phyloP scores from a whole-genome alignment of 2,113 vertebrate genomes.

The Sialia sialis region DNA sequence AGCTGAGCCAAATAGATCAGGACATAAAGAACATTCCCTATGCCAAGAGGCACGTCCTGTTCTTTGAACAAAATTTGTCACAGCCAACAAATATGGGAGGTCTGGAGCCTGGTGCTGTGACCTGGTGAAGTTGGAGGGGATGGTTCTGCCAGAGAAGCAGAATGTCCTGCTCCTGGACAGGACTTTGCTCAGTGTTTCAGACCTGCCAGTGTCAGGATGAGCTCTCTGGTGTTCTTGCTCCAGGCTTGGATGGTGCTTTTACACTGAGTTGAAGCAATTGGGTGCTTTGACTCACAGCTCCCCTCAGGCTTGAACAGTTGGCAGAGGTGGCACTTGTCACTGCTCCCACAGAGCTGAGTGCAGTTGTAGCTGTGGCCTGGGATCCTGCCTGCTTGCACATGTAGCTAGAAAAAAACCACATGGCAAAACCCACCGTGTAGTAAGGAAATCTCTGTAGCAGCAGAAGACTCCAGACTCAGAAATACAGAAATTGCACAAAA shows the following conservation, averaged over 20 bases:
- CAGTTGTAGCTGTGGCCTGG: neutral
- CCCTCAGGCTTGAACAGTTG: neutral
- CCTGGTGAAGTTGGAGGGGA: neutral
- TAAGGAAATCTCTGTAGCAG: neutral
- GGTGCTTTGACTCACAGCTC: neutral
- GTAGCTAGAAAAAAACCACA: fast-evolving
- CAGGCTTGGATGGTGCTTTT: neutral
- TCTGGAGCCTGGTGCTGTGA: neutral
- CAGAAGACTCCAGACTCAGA: neutral
- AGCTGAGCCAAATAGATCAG: neutral
- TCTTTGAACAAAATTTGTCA: neutral
- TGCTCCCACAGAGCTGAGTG: neutral
- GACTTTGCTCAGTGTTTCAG: neutral
- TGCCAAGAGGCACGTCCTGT: neutral
- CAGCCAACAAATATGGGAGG: neutral
- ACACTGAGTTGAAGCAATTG: neutral
- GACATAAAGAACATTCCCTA: neutral
- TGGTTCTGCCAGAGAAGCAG: neutral
- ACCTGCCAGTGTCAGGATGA: neutral
- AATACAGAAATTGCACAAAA: neutral
- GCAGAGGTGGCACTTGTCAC: neutral
- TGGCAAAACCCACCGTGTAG: neutral
- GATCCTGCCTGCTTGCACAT: neutral
- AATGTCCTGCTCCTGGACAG: neutral
- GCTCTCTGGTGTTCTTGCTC: neutral